Evolutionary conservation across 2,113 vertebrate genomes (phyloP), one percentile per base, ranked within the genome.

Genomic region (Nibea coibor): DNA sequence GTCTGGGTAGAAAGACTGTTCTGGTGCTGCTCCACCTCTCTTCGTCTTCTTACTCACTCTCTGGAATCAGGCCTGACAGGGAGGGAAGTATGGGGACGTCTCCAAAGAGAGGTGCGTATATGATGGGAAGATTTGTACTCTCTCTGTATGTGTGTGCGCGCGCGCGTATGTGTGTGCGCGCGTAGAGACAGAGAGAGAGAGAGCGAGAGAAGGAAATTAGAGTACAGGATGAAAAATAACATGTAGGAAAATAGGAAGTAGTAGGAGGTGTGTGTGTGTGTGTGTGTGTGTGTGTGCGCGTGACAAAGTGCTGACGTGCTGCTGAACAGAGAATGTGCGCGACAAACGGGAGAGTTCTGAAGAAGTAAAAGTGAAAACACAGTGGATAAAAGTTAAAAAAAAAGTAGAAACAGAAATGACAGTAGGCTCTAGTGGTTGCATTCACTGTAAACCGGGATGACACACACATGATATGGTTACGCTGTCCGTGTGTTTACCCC

Each of bases 41-140:
- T 39, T 77, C 82, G 74, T 72, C 31, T 81, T 78, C 24, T 77
- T 80, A 77, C 75, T 85, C 81, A 77, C 80, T 77, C 81, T 85
- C 81, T 93, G 85, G 84, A 87, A 76, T 70, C 88, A 58, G 75
- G 78, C 79, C 87, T 66, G 81, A 82, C 84, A 79, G 83, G 82
- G 70, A 86, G 81, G 84, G 84, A 80, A 72, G 65, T 61, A 92
- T 92, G 89, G 88, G 87, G 75, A 88, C 86, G 26, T 91, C 86
- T 87, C 87, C 87, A 72, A 88, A 92, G 70, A 86, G 85, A 90
- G 87, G 89, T 92, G 76, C 45, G 88, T 90, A 84, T 74, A 43
- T 50, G 31, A 77, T 70, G 17, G 42, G 48, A 63, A 22, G 19
- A 54, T 80, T 73, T 80, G 22, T 19, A 54, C 62, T 31, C 4